Percentiles rank a stretch among this genome's conserved stretches.
These are phyloP conservation scores for Philantomba maxwellii DNA, from an alignment of 2,113 vertebrate genomes.

Conservation along the genomic window DNA sequence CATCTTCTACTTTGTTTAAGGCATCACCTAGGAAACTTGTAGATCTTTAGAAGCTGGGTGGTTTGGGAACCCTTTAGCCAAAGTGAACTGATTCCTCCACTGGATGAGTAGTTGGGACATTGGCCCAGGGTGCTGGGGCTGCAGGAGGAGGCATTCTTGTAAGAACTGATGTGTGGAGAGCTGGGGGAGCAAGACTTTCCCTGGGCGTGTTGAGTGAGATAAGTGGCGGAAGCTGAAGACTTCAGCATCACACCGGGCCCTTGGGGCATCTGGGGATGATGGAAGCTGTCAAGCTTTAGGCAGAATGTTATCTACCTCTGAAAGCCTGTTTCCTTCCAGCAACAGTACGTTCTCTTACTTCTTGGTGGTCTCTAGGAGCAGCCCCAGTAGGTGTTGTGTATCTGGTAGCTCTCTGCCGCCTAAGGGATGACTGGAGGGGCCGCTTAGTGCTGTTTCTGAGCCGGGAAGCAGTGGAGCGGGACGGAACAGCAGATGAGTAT, in stretches of 20 bases:
- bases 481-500: neutral
- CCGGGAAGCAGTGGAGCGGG: neutral
- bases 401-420: neutral
- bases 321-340: neutral
- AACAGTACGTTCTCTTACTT: neutral
- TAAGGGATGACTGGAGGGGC: neutral
- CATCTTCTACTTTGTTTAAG: neutral
- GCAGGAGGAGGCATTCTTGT: neutral
- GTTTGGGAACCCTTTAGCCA: neutral
- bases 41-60: neutral
- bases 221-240: neutral
- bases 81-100: neutral
- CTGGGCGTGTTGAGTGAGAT: neutral
- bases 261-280: neutral
- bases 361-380: neutral
- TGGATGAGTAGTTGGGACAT: neutral
- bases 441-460: neutral
- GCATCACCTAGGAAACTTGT: neutral
- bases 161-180: neutral
- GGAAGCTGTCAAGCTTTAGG: neutral
- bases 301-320: neutral
- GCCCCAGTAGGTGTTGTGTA: fast-evolving
- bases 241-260: neutral
- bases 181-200: neutral
- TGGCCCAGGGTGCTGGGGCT: neutral